phyloP scores from a whole-genome alignment of 92 coral and sea anemone species.

The Hydrozoanthus gracilis region DNA sequence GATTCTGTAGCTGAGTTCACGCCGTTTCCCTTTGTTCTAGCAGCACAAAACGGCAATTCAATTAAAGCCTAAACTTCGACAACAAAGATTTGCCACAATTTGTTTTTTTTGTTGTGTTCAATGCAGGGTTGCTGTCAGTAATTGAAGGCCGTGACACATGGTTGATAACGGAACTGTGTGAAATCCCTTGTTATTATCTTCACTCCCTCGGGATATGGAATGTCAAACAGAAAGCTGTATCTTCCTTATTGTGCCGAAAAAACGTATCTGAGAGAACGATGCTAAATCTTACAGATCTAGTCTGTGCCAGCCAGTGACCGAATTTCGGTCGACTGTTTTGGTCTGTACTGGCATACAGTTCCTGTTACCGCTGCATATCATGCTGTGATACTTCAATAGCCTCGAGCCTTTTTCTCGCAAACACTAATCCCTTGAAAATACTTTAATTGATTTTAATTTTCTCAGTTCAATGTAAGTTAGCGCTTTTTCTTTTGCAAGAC shows the following conservation, averaged over 20 bases:
- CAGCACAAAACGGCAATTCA: background rate
- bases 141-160: conserved; percentile 21
- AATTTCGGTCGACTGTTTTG: background rate
- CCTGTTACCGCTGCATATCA: background rate
- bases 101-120: background rate
- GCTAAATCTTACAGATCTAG: background rate
- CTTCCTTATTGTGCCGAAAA: background rate
- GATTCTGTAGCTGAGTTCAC: background rate
- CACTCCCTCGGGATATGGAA: background rate
- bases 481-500: background rate
- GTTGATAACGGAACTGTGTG: background rate
- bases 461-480: background rate
- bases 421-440: background rate
- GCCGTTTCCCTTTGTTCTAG: background rate
- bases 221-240: background rate
- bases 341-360: background rate
- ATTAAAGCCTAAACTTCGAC: background rate
- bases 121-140: background rate
- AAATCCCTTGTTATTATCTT: background rate
- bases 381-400: conserved; percentile 29
- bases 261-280: background rate
- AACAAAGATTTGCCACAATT: background rate
- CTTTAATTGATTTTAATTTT: background rate
- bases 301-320: background rate
- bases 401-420: background rate